phyloP scores from a whole-genome alignment of 2,113 vertebrate genomes.

The Tetrao urogallus region DNA sequence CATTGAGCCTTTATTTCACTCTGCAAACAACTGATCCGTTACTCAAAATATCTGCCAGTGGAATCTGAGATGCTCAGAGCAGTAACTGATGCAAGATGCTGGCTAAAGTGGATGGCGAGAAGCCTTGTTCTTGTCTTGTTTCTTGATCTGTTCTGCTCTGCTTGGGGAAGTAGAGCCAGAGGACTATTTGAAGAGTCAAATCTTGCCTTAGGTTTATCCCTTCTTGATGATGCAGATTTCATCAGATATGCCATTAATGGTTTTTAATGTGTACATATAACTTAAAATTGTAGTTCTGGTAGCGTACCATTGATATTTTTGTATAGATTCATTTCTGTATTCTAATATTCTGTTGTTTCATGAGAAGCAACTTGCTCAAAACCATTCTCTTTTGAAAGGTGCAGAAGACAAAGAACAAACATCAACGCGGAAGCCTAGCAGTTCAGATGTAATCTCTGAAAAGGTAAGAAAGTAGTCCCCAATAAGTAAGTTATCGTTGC shows the following conservation, averaged over 20 bases:
- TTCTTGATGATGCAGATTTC: not conserved
- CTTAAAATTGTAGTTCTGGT: not conserved
- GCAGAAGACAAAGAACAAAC: conserved; percentile 79
- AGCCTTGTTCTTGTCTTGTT: not conserved
- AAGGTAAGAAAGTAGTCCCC: conserved; percentile 72
- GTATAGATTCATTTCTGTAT: not conserved
- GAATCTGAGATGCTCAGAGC: conserved; percentile 13
- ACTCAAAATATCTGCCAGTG: conserved; percentile 10
- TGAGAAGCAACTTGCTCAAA: not conserved
- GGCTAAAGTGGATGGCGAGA: not conserved
- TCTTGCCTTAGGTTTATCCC: not conserved
- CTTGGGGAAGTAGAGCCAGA: not conserved
- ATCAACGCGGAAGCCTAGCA: conserved; percentile 71
- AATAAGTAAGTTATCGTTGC: not conserved
- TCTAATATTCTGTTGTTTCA: not conserved
- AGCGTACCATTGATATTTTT: not conserved
- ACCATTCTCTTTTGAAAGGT: conserved; percentile 68
- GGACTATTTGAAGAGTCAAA: not conserved
- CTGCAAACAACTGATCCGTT: not conserved
- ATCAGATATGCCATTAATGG: not conserved
- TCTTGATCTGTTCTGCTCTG: not conserved
- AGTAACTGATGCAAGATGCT: not conserved
- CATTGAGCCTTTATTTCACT: not conserved
- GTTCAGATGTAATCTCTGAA: conserved; percentile 76
- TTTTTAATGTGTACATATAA: not conserved